Percentiles rank a stretch among this genome's conserved stretches.
Evolutionary conservation across 2,113 vertebrate species (phyloP).

Genomic region (Parotia lawesii): DNA sequence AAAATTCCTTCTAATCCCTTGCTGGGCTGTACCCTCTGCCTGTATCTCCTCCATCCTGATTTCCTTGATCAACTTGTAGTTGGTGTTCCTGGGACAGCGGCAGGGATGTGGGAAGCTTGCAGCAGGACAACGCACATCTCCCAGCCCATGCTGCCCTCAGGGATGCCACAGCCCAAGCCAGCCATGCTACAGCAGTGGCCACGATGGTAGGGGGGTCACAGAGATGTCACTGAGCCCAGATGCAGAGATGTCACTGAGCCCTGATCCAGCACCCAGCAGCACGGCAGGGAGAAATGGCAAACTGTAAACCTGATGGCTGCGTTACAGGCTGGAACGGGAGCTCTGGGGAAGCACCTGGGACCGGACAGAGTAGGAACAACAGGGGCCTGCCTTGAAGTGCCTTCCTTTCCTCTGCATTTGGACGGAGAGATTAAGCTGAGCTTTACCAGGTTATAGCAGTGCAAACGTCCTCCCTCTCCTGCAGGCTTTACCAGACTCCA

Average conservation of each 20-base stretch:
- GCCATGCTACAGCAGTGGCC: neutral
- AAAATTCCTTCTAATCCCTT: neutral
- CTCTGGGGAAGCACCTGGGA: neutral
- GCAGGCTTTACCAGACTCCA: neutral
- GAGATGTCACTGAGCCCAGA: neutral
- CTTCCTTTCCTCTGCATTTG: neutral
- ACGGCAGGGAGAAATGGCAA: neutral
- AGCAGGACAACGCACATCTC: neutral
- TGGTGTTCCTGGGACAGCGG: neutral
- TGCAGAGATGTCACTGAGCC: neutral
- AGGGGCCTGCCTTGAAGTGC: neutral
- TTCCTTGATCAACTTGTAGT: neutral
- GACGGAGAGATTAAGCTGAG: neutral
- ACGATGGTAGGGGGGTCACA: neutral
- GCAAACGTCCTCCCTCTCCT: neutral
- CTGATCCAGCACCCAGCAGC: neutral
- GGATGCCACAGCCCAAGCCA: neutral
- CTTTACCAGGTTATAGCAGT: neutral
- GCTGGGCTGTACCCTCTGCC: neutral
- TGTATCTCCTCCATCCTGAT: neutral
- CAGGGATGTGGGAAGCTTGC: neutral
- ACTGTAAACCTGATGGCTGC: neutral
- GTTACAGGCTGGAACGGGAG: neutral
- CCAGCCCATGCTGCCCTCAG: neutral
- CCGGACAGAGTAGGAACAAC: neutral